A percentile compares a stretch with the other conserved stretches of the same genome.
These are phyloP conservation scores for Scaptomyza hsui DNA, from an alignment of 1,140 invertebrate species.

Conservation along the genomic window DNA sequence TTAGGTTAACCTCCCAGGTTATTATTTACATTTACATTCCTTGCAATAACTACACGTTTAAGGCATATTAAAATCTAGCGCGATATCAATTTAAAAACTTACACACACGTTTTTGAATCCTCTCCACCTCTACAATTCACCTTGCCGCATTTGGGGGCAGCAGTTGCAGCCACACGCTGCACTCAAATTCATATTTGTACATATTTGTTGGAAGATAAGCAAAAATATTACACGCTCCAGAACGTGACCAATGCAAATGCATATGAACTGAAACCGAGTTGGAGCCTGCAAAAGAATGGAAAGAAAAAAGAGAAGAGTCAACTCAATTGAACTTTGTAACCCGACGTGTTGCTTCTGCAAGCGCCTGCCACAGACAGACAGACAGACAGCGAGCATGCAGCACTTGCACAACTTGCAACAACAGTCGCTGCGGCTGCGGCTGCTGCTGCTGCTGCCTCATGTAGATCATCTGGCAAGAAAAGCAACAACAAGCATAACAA, in stretches of 20 bases:
- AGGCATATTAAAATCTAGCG: not conserved
- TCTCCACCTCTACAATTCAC: not conserved
- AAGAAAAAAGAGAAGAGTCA: slow-evolving; percentile 50
- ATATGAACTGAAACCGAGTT: slow-evolving; percentile 55
- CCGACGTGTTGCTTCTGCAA: slow-evolving; percentile 72
- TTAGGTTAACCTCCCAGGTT: not conserved
- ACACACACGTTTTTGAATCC: slow-evolving; percentile 5
- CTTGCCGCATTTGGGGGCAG: not conserved
- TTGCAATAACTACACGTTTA: no score
- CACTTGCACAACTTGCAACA: slow-evolving; percentile 31
- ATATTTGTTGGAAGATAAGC: slow-evolving; percentile 71
- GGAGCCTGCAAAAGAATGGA: slow-evolving; percentile 1
- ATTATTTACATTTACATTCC: not conserved
- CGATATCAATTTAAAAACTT: slow-evolving; percentile 19
- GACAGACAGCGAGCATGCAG: slow-evolving; percentile 6
- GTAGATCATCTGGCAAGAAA: slow-evolving; percentile 67
- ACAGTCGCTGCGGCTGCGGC: slow-evolving; percentile 1
- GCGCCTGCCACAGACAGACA: slow-evolving; percentile 25
- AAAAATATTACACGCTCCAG: slow-evolving; percentile 77
- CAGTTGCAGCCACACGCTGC: not conserved
- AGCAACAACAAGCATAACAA: slow-evolving; percentile 24
- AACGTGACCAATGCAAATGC: slow-evolving; percentile 81
- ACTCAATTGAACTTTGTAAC: slow-evolving; percentile 78
- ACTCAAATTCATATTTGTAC: slow-evolving; percentile 74
- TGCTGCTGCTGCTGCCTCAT: slow-evolving; percentile 41